Conservation (phyloP, 2,113 vertebrate genomes). For the Anthoscopus minutus region DNA sequence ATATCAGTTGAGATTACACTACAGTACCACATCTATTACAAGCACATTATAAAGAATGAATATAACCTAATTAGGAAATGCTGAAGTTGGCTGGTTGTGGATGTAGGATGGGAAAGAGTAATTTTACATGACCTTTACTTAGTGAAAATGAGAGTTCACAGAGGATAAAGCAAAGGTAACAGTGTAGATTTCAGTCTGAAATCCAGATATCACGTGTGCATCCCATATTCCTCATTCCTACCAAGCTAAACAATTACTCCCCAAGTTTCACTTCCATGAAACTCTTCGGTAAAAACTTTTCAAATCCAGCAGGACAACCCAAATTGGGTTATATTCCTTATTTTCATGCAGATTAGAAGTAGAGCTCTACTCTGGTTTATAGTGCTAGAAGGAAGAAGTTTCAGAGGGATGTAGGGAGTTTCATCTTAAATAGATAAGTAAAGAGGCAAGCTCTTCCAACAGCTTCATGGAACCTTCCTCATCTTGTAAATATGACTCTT, state of each 20-base stretch:
- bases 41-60: constrained; percentile 65
- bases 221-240: background rate
- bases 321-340: background rate
- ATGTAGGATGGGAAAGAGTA: constrained; percentile 25
- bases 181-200: background rate
- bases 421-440: background rate
- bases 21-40: constrained; percentile 71
- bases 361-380: background rate
- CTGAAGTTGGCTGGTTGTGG: constrained; percentile 60
- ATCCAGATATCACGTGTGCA: background rate
- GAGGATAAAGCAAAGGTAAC: constrained; percentile 31
- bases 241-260: background rate
- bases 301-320: background rate
- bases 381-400: background rate
- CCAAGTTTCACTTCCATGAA: background rate
- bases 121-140: constrained; percentile 8
- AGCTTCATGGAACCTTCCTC: background rate
- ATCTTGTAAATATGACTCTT: background rate
- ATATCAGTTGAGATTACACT: constrained; percentile 76
- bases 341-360: background rate
- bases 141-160: constrained; percentile 39
- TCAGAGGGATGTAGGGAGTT: background rate
- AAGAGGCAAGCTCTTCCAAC: background rate
- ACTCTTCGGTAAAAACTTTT: background rate
- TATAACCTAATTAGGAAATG: constrained; percentile 83